Conservation (phyloP, 2,888 invertebrate species). For the Melinaea menophilus region DNA sequence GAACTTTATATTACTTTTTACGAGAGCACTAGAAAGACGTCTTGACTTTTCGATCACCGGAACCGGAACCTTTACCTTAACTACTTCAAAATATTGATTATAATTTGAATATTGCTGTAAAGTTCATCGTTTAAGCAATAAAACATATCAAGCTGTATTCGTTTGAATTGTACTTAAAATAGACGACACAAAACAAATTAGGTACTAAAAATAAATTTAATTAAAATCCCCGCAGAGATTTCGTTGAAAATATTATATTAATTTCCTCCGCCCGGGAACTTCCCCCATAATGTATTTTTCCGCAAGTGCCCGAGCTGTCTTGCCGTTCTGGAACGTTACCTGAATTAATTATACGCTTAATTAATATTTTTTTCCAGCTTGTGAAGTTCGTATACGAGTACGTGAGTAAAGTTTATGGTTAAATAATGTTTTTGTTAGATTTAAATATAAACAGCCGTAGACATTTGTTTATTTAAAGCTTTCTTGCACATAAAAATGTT, state of each 20-base stretch:
- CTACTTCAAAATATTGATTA: too few species aligned
- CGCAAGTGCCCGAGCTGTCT: slow-evolving; percentile 38
- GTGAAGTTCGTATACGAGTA: slow-evolving; percentile 22
- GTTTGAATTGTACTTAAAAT: not conserved
- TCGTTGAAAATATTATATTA: slow-evolving; percentile 30
- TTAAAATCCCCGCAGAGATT: slow-evolving; percentile 18
- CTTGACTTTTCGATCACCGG: too few species aligned
- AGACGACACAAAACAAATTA: not conserved
- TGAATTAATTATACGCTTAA: slow-evolving; percentile 52
- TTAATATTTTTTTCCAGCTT: slow-evolving; percentile 41
- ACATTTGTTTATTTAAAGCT: too few species aligned
- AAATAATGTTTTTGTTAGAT: not conserved
- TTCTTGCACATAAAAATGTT: too few species aligned
- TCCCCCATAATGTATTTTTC: slow-evolving; percentile 37
- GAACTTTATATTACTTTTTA: too few species aligned
- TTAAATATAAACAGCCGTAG: too few species aligned
- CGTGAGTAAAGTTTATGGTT: slow-evolving; percentile 16
- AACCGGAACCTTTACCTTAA: too few species aligned
- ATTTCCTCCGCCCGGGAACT: slow-evolving; percentile 17
- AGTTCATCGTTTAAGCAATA: too few species aligned
- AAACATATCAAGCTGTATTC: too few species aligned
- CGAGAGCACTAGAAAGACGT: too few species aligned
- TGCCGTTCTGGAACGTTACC: slow-evolving; percentile 39
- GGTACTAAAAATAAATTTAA: slow-evolving; percentile 4
- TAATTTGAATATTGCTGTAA: too few species aligned